Percentiles rank a stretch among this genome's conserved stretches.
phyloP scores from a whole-genome alignment of 2,113 vertebrate genomes.

The Actinemys pallida region DNA sequence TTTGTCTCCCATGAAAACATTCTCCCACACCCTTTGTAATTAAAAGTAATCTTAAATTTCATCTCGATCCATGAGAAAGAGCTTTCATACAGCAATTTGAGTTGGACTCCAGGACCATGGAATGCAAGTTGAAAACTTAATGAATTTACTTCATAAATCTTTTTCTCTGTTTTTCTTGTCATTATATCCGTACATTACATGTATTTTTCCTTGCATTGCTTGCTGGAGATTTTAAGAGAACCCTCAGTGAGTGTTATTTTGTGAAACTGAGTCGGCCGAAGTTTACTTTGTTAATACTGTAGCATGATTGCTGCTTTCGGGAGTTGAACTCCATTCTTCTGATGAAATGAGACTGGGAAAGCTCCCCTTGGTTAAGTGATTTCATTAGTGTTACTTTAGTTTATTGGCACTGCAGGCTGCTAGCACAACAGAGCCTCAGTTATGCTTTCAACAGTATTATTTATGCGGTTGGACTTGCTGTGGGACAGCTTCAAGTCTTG shows the following conservation, averaged over 20 bases:
- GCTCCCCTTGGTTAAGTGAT: slow-evolving; percentile 61
- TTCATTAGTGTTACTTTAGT: slow-evolving; percentile 58
- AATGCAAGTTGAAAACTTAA: slow-evolving; percentile 73
- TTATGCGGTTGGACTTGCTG: slow-evolving; percentile 44
- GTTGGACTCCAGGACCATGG: slow-evolving; percentile 69
- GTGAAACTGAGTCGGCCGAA: background rate
- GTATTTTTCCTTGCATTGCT: slow-evolving; percentile 67
- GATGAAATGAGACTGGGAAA: slow-evolving; percentile 56
- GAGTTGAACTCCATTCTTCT: slow-evolving; percentile 54
- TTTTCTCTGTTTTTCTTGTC: slow-evolving; percentile 74
- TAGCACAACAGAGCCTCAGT: slow-evolving; percentile 22
- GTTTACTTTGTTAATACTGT: slow-evolving; percentile 38
- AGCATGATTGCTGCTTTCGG: slow-evolving; percentile 50
- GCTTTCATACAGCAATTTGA: slow-evolving; percentile 74
- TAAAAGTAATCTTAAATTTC: slow-evolving; percentile 81
- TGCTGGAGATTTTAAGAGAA: slow-evolving; percentile 56
- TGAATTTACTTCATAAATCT: slow-evolving; percentile 77
- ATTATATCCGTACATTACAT: slow-evolving; percentile 70
- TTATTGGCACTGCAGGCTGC: slow-evolving; percentile 52
- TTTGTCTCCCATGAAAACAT: slow-evolving; percentile 77
- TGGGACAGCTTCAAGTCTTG: background rate
- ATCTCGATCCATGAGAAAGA: slow-evolving; percentile 76
- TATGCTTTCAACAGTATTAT: slow-evolving; percentile 32
- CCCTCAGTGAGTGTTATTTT: slow-evolving; percentile 33
- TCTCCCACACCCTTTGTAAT: slow-evolving; percentile 80